These are phyloP conservation scores for Notarius lentiginosus DNA, from an alignment of 2,113 vertebrate genomes.

Conservation along the genomic window DNA sequence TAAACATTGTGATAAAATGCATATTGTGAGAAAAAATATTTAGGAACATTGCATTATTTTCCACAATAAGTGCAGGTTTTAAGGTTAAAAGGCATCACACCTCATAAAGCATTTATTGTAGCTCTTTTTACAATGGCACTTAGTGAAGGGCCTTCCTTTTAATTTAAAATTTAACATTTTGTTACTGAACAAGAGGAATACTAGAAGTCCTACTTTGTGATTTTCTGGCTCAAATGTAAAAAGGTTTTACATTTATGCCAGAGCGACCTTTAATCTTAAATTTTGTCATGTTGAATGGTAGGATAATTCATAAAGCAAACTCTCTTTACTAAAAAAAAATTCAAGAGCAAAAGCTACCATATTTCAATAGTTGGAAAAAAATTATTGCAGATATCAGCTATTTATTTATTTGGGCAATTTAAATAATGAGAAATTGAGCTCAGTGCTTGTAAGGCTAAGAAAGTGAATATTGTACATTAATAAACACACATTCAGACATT, in stretches of 20 bases:
- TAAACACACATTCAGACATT: conserved; percentile 19
- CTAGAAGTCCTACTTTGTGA: background rate
- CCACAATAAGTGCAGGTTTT: background rate
- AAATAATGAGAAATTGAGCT: background rate
- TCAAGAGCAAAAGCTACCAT: background rate
- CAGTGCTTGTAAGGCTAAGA: conserved; percentile 18
- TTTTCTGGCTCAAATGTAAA: background rate
- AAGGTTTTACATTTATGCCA: background rate
- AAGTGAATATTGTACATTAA: conserved; percentile 2
- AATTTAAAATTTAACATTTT: background rate
- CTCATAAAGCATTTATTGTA: background rate
- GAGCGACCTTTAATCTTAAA: background rate
- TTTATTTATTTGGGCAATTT: background rate
- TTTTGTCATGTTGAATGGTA: background rate
- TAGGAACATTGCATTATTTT: background rate
- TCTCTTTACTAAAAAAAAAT: background rate
- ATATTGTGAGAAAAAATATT: background rate
- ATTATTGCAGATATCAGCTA: background rate
- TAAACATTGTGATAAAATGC: background rate
- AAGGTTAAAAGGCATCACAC: background rate
- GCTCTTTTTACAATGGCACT: background rate
- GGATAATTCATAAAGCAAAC: background rate
- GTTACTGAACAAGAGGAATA: background rate
- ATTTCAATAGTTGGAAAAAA: background rate
- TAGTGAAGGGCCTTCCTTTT: background rate